Conservation (phyloP, 2,113 vertebrate species). For the Catagonus wagneri region DNA sequence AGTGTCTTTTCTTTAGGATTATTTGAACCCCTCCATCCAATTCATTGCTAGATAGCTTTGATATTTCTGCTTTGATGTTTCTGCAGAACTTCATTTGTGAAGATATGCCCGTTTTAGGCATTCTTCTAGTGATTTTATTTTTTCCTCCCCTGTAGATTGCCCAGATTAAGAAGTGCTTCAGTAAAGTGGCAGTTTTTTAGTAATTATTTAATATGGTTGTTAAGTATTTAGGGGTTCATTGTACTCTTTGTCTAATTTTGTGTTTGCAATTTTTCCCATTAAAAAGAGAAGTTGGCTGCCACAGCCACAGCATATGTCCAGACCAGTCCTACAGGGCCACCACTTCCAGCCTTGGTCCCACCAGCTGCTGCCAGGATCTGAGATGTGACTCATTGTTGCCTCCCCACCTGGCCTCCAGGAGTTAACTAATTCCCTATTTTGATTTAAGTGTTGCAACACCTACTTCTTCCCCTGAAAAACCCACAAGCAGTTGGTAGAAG, state of each 20-base stretch:
- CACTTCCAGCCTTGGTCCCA: neutral
- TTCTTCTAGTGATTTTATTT: neutral
- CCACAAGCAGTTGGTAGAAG: neutral
- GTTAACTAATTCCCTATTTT: neutral
- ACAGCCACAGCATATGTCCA: neutral
- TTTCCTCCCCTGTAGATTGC: neutral
- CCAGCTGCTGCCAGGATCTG: neutral
- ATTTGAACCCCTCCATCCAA: neutral
- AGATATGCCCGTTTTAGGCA: neutral
- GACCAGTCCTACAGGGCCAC: neutral
- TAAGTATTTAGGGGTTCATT: neutral
- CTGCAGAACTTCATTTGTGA: neutral
- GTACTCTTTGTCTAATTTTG: neutral
- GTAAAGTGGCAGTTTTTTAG: neutral
- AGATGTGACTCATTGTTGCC: neutral
- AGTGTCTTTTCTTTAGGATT: neutral
- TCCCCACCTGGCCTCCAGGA: neutral
- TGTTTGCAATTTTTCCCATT: constrained; percentile 23
- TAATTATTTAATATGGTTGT: neutral
- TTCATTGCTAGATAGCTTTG: neutral
- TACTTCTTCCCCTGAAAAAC: neutral
- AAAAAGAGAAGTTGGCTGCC: neutral
- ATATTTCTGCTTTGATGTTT: constrained; percentile 34
- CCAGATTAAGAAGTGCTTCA: constrained; percentile 12
- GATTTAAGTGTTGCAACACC: neutral